Base-by-base conservation (phyloP, 2,888 invertebrate genomes). In the Lithophane ornitopus region DNA sequence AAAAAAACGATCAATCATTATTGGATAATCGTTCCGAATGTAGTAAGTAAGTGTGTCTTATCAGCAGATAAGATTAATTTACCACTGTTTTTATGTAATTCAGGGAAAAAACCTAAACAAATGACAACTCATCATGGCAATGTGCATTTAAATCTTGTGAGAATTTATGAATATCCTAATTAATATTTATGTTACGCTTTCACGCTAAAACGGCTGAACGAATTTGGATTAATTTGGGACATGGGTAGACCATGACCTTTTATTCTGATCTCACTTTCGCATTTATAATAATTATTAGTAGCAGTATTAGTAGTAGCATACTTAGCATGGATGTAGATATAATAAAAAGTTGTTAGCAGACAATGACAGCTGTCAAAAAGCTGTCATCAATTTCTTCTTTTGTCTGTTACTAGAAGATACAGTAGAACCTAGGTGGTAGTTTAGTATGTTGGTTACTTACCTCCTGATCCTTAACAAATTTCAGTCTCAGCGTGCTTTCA, bases 401-500 rank as follows among this genome's bases (percentile, higher is more conserved):
- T 12, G 19, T n/a, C 19, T 49, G 19, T 19, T 63, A 63, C 0
- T 26, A 44, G 3, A 26, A 26, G 7, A n/a, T 54, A 41, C n/a
- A 62, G 4, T 41, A 61, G 61, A 14, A 39, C n/a, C 14, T 28
- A 62, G 39, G 12, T 6, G 7, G 7, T 63, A 26, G n/a, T 63
- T 46, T 63, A 41, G 22, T 19, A 28, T 2, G 2, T 6, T 2
- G 4, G 16, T 3, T 26, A 34, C 34, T 90, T 90, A 95, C 96
- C 97, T 99, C 99, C 96, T 99, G 98, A 88, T 98, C 98, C 90
- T 98, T 98, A 81, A 98, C 98, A 91, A 98, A 98, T 85, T 98
- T 98, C 39, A 99, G 95, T 87, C 98, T 97, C 65, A 98, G 96
- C 68, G 98, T 99, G 71, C 98, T 98, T 93, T 99, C 98, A 28